These are phyloP conservation scores for Amblyornis subalaris DNA, from an alignment of 2,113 vertebrate species.

Conservation along the genomic window DNA sequence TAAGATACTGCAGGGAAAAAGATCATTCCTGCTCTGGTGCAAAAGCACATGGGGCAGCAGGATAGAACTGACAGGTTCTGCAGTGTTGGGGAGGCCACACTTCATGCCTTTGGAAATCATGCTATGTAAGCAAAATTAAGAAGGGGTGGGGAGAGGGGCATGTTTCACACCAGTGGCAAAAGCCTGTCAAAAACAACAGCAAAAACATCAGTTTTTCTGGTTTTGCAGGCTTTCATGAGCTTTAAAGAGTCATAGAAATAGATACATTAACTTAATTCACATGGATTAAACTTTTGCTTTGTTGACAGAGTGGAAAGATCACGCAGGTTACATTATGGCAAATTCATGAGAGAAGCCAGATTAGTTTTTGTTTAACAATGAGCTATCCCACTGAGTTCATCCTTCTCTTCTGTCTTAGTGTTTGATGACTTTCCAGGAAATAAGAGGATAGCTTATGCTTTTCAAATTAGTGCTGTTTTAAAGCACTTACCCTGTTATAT, in stretches of 20 bases:
- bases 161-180: not conserved
- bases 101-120: not conserved
- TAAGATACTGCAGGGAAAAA: not conserved
- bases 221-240: not conserved
- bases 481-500: not conserved
- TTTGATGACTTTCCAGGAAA: not conserved
- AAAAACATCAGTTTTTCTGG: not conserved
- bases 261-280: not conserved
- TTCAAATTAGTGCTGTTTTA: not conserved
- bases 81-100: not conserved
- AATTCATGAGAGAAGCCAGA: not conserved
- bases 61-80: not conserved
- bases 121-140: not conserved
- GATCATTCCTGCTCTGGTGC: not conserved
- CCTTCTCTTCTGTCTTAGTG: not conserved
- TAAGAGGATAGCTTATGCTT: not conserved
- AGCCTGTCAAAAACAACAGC: not conserved
- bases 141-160: accelerated
- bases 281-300: not conserved
- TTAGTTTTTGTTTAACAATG: not conserved
- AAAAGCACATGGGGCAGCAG: not conserved
- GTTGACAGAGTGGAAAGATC: not conserved
- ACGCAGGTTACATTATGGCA: not conserved
- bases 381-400: not conserved
- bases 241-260: not conserved